phyloP scores from a whole-genome alignment of 1,140 invertebrate species.

The Penaeus japonicus region DNA sequence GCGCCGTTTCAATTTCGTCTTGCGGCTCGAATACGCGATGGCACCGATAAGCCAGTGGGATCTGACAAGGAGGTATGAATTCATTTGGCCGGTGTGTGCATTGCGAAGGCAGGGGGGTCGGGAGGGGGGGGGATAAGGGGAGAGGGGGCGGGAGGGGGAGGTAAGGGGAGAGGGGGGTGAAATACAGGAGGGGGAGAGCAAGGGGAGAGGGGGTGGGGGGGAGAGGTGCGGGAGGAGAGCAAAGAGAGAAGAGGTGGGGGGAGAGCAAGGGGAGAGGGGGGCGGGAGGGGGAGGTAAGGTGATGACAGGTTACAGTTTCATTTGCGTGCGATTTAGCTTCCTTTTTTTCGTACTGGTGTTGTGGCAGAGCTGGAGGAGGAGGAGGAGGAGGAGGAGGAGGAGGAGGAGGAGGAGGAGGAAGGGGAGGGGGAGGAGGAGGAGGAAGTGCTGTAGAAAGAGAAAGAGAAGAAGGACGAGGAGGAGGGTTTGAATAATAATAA shows the following conservation, averaged over 20 bases:
- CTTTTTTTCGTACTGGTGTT: background rate
- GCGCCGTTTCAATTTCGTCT: conserved; percentile 10
- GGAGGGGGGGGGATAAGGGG: background rate
- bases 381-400: no score
- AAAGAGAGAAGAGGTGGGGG: background rate
- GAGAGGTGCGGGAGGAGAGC: background rate
- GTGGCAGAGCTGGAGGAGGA: no score
- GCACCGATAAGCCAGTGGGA: conserved; percentile 15
- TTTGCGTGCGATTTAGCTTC: background rate
- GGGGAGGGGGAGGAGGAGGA: background rate
- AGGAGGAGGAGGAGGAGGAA: background rate
- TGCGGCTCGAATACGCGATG: conserved; percentile 16
- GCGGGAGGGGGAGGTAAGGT: background rate
- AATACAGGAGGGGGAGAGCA: background rate
- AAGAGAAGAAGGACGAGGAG: background rate
- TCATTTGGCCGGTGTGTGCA: conserved; percentile 16
- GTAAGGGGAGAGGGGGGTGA: background rate
- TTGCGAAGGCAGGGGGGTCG: background rate
- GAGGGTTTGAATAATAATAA: no score
- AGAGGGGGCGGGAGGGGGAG: background rate
- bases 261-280: background rate
- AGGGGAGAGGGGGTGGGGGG: background rate
- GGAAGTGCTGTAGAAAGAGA: no score
- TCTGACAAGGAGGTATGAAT: conserved; percentile 39
- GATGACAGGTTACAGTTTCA: background rate